Evolutionary conservation across 2,797 vertebrate genomes (phyloP).

Genomic region (Sarcophilus harrisii): DNA sequence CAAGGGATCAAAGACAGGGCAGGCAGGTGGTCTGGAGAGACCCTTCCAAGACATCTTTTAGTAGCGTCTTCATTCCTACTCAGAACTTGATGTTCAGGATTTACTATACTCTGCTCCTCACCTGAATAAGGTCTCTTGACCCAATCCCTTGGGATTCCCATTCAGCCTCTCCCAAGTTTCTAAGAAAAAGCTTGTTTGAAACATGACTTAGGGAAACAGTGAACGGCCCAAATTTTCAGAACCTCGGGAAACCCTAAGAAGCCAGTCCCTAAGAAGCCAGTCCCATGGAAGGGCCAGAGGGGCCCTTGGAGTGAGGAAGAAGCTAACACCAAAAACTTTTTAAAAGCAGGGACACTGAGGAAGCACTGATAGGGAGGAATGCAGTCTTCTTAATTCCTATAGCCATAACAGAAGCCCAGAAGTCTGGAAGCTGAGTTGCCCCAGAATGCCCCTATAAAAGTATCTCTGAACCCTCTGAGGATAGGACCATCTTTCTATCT

Average conservation of each 20-base stretch:
- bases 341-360: background rate
- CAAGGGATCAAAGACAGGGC: background rate
- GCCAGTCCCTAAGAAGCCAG: background rate
- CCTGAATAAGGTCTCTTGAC: background rate
- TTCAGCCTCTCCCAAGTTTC: background rate
- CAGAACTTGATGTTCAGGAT: background rate
- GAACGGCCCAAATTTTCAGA: background rate
- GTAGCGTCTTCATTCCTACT: background rate
- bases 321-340: background rate
- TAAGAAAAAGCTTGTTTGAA: constrained; percentile 11
- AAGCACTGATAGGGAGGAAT: background rate
- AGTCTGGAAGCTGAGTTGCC: background rate
- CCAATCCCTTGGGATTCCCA: background rate
- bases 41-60: background rate
- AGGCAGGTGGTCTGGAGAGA: background rate
- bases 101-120: background rate
- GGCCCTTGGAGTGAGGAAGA: background rate
- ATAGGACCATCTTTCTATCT: background rate
- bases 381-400: background rate
- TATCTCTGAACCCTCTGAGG: background rate
- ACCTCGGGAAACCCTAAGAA: background rate
- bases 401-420: background rate
- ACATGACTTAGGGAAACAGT: background rate
- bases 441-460: background rate
- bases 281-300: background rate